These are phyloP conservation scores for Drosophila littoralis DNA, from an alignment of 1,140 invertebrate genomes.

Conservation along the genomic window DNA sequence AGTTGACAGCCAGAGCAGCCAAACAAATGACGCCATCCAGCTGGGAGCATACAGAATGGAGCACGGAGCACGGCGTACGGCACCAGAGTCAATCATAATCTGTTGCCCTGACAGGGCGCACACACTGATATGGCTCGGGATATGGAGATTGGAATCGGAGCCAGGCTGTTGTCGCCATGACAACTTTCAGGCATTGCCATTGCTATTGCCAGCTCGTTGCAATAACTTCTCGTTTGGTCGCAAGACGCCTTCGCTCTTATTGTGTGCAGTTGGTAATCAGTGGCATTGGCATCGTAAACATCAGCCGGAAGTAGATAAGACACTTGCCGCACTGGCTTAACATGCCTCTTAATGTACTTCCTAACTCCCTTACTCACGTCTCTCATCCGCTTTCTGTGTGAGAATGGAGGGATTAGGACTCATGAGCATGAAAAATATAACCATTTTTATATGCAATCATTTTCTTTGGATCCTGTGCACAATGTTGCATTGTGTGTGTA, in stretches of 20 bases:
- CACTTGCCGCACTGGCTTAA: conserved; percentile 75
- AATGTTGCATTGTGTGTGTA: conserved; percentile 56
- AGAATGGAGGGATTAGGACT: conserved; percentile 47
- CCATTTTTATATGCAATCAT: conserved; percentile 41
- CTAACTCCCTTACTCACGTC: background rate
- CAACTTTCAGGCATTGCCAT: conserved; percentile 54
- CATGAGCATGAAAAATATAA: conserved; percentile 64
- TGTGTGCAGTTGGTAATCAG: conserved; percentile 73
- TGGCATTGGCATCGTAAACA: conserved; percentile 78
- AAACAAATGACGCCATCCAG: conserved; percentile 41
- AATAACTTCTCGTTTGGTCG: conserved; percentile 74
- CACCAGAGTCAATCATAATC: conserved; percentile 78
- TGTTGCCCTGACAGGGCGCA: conserved; percentile 60
- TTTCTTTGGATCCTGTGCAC: conserved; percentile 28
- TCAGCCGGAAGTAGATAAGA: conserved; percentile 78
- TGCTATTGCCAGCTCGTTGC: conserved; percentile 57
- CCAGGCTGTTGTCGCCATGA: conserved; percentile 50
- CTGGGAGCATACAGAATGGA: background rate
- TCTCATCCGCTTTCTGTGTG: background rate
- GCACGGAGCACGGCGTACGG: background rate
- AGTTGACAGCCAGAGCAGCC: conserved; percentile 45
- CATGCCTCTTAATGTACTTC: conserved; percentile 64
- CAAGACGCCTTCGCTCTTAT: conserved; percentile 49
- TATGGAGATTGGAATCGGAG: conserved; percentile 3
- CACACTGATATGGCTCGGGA: conserved; percentile 5